Base-by-base conservation (phyloP, 2,797 vertebrate species). In the Danio kyathit region DNA sequence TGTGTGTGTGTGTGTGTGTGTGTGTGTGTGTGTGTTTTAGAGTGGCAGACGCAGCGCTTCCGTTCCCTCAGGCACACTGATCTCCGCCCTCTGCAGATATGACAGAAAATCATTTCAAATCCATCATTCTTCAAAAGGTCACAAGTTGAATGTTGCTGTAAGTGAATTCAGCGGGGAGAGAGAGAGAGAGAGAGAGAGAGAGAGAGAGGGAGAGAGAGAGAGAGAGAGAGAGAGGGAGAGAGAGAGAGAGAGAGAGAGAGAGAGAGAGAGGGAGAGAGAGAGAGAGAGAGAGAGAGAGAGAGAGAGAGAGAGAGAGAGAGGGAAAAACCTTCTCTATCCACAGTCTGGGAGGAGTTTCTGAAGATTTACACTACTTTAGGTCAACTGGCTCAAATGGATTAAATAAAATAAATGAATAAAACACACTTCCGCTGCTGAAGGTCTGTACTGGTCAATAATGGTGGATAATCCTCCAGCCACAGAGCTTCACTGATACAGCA, bases 71-170 rank as follows among this genome's bases (percentile, higher is more conserved):
- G 82, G 80, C 61, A 51, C 57, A 46, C 64, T 76, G 82, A 85
- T 79, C 71, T 74, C 44, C 49, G 51, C 60, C 44, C 70, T 59
- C 66, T 40, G 77, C 61, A 17, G 63, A 59, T 83, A 77, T 88
- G 88, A 88, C 89, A 89, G 85, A 87, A 91, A 91, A 90, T 89
- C 86, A 85, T 86, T 89, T 84, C 11, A 74, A 77, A 86, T 81
- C 83, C 77, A 73, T 69, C 66, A 70, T 85, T 83, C 64, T n/a
- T 87, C 84, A 56, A 91, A 90, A 90, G 89, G 89, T 90, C 91
- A 86, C 57, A 82, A 82, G 74, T 80, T 86, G 76, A 84, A 80
- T 67, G 74, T 67, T 71, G 64, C 76, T 82, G 81, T 61, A 88
- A 71, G 77, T 76, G 81, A 88, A 78, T 48, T 7, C 69, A 11